A percentile compares a stretch with the other conserved stretches of the same genome.
Evolutionary conservation across 2,888 invertebrate genomes (phyloP).

Genomic region (Mellilla xanthometata): DNA sequence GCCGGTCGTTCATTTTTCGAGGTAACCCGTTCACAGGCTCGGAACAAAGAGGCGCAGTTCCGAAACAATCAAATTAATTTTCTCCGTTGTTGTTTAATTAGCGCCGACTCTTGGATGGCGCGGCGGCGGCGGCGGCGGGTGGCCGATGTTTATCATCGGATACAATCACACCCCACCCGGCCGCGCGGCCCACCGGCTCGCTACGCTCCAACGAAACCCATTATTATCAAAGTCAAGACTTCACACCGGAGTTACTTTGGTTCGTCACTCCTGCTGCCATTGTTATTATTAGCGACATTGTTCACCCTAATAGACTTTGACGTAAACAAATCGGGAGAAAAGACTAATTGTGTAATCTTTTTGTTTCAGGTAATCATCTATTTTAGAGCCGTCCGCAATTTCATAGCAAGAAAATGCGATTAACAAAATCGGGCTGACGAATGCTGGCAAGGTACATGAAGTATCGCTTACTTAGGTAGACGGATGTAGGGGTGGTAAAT

Average conservation of each 20-base stretch:
- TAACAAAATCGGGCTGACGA: conserved; percentile 17
- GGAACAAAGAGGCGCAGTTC: conserved; percentile 74
- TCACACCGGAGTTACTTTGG: conserved; percentile 74
- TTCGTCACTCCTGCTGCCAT: conserved; percentile 74
- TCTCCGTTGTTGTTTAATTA: conserved; percentile 82
- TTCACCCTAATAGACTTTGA: conserved; percentile 66
- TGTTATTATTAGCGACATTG: conserved; percentile 75
- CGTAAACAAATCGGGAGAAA: conserved; percentile 66
- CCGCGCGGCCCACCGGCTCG: conserved; percentile 51
- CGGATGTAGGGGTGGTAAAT: conserved; percentile 52
- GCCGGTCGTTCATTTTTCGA: conserved; percentile 63
- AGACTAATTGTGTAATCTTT: conserved; percentile 65
- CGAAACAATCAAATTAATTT: conserved; percentile 81
- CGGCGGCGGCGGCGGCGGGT: conserved; percentile 62
- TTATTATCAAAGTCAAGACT: conserved; percentile 79
- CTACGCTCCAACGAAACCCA: conserved; percentile 67
- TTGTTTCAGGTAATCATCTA: conserved; percentile 71
- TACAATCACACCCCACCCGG: conserved; percentile 67
- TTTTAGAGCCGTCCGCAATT: conserved; percentile 40
- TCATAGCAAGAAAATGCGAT: conserved; percentile 17
- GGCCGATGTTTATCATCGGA: conserved; percentile 80
- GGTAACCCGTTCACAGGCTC: conserved; percentile 65
- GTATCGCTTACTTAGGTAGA: conserved; percentile 25
- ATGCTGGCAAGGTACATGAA: conserved; percentile 39
- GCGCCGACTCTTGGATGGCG: conserved; percentile 75